These are phyloP conservation scores for Scyliorhinus canicula DNA, from an alignment of 2,797 vertebrate genomes.

Conservation along the genomic window DNA sequence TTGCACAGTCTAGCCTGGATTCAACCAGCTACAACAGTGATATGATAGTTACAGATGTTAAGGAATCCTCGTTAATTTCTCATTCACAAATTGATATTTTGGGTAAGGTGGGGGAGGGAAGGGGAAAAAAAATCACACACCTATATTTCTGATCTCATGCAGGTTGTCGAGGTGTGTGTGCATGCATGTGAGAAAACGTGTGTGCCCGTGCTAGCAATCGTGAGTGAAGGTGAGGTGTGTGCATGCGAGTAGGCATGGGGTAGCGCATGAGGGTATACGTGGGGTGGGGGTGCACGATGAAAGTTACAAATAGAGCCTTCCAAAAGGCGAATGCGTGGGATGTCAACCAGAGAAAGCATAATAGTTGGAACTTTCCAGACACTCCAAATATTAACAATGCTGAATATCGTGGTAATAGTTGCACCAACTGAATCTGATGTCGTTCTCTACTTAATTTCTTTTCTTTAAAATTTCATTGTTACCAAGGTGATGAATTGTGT, in stretches of 20 bases:
- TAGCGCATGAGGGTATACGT: background rate
- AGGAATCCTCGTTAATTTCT: background rate
- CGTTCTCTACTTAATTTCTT: background rate
- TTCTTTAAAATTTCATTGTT: background rate
- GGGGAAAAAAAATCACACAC: background rate
- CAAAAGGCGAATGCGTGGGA: too few relatives aligned
- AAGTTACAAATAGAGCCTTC: background rate
- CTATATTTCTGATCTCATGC: conserved; percentile 36
- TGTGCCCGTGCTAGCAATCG: too few relatives aligned
- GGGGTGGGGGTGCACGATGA: too few relatives aligned
- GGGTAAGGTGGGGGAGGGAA: background rate
- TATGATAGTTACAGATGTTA: background rate
- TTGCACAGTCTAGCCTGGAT: background rate
- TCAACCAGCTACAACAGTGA: background rate
- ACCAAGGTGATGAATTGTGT: background rate
- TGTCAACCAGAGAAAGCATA: background rate
- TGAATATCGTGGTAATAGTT: background rate
- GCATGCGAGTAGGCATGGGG: conserved; percentile 36
- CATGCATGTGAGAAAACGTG: too few relatives aligned
- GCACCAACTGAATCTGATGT: background rate
- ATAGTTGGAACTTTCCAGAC: background rate
- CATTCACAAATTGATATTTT: background rate
- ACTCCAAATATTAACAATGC: background rate
- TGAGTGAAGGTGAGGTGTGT: conserved; percentile 41
- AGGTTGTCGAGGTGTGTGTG: conserved; percentile 27